phyloP scores from a whole-genome alignment of 92 coral and sea anemone species.

The Porites cylindrica region DNA sequence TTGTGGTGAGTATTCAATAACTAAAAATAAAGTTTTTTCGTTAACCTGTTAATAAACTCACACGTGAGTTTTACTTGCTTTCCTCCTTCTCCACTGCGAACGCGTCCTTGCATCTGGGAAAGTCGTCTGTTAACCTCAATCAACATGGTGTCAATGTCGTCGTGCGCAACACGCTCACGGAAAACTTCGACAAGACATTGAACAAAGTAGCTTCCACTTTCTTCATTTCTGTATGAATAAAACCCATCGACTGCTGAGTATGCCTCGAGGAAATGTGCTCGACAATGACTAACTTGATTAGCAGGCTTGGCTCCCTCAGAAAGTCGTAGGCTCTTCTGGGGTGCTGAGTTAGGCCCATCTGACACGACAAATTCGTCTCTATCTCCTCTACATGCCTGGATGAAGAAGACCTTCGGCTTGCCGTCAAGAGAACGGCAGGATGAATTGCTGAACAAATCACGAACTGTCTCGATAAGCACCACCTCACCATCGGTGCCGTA shows the following conservation, averaged over 20 bases:
- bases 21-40: neutral
- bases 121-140: conserved; percentile 57
- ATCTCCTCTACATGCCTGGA: too few species aligned
- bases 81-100: neutral
- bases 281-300: neutral
- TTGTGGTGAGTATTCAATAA: too few species aligned
- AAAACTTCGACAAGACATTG: conserved; percentile 52
- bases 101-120: neutral
- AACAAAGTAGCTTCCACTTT: conserved; percentile 69
- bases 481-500: too few species aligned
- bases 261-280: conserved; percentile 68
- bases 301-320: neutral
- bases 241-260: conserved; percentile 66
- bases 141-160: conserved; percentile 72
- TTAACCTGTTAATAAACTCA: neutral
- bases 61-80: conserved; percentile 63
- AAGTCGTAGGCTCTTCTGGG: too few species aligned
- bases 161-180: conserved; percentile 44
- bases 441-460: too few species aligned
- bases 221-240: conserved; percentile 57
- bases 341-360: too few species aligned
- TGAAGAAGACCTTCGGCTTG: too few species aligned
- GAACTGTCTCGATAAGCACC: too few species aligned
- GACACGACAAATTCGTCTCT: too few species aligned
- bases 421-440: too few species aligned